Conservation (phyloP, 2,113 vertebrate species). For the Anas platyrhynchos region DNA sequence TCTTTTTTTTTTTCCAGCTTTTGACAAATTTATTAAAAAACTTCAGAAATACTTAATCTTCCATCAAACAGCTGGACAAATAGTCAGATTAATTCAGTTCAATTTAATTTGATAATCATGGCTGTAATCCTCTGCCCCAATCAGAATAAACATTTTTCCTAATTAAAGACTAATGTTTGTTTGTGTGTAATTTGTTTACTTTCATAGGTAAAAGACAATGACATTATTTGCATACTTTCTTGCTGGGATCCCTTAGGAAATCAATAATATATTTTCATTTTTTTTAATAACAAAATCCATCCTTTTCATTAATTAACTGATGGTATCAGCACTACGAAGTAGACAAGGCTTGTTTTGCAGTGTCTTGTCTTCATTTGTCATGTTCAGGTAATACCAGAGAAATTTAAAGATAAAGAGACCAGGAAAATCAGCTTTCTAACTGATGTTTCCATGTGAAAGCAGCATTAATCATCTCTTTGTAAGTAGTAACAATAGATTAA, state of each 20-base stretch:
- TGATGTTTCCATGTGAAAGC: constrained; percentile 2
- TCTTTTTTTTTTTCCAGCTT: neutral
- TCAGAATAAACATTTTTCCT: neutral
- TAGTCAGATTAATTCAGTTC: neutral
- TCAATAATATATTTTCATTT: neutral
- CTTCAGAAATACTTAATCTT: neutral
- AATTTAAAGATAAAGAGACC: constrained; percentile 55
- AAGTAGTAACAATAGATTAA: neutral
- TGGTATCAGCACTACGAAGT: neutral
- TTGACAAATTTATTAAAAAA: neutral
- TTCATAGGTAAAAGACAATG: neutral
- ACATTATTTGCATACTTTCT: neutral
- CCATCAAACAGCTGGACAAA: neutral
- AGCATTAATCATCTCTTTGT: constrained; percentile 17
- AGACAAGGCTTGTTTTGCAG: neutral
- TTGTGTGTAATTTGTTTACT: neutral
- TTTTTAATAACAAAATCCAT: neutral
- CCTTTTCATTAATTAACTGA: constrained; percentile 19
- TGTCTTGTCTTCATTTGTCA: neutral
- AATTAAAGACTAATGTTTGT: neutral
- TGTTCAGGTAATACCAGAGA: neutral
- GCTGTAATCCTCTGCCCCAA: neutral
- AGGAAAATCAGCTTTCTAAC: constrained; percentile 26
- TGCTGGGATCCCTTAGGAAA: neutral
- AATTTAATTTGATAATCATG: neutral